Evolutionary conservation across 2,113 vertebrate species (phyloP).

Genomic region (Phoenicopterus ruber): DNA sequence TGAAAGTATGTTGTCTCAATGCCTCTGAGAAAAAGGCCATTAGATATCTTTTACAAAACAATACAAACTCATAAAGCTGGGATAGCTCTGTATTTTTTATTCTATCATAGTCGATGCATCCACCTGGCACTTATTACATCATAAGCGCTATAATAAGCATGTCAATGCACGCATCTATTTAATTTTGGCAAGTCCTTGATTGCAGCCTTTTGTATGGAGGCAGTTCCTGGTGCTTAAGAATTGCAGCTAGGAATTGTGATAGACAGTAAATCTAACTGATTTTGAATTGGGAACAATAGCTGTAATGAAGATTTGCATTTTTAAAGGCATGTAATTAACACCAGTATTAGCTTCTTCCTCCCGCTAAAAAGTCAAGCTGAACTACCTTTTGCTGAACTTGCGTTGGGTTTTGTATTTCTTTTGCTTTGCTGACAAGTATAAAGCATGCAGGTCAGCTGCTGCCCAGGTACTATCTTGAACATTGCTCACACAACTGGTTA

Average conservation of each 20-base stretch:
- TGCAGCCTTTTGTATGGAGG: conserved; percentile 29
- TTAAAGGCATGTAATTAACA: conserved; percentile 45
- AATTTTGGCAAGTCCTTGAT: conserved; percentile 59
- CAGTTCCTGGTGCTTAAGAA: conserved; percentile 13
- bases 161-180: conserved; percentile 17
- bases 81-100: conserved; percentile 41
- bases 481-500: neutral
- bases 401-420: neutral
- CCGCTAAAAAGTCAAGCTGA: conserved; percentile 3
- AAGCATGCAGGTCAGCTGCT: neutral
- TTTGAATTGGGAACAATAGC: conserved; percentile 43
- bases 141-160: conserved; percentile 31
- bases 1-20: conserved; percentile 6
- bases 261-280: conserved; percentile 45
- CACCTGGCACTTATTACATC: conserved; percentile 52
- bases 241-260: conserved; percentile 37
- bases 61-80: conserved; percentile 9
- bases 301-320: conserved; percentile 45
- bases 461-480: neutral
- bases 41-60: conserved; percentile 21
- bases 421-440: neutral
- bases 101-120: conserved; percentile 28
- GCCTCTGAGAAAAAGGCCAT: neutral
- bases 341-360: conserved; percentile 25
- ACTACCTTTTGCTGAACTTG: neutral